A percentile compares a stretch with the other conserved stretches of the same genome.
Conservation (phyloP, 2,888 invertebrate species). For the Osmoderma eremita region DNA sequence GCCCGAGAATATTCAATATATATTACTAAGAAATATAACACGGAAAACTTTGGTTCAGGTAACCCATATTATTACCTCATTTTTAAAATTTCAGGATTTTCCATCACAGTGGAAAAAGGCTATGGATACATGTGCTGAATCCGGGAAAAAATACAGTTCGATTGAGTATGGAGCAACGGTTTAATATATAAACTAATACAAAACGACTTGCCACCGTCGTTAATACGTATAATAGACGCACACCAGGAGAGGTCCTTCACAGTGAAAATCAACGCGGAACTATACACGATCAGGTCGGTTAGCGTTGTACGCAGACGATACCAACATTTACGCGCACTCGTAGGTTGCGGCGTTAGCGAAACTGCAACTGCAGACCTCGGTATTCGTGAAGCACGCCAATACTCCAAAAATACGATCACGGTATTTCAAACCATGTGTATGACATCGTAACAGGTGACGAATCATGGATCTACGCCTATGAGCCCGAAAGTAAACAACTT, state of each 20-base stretch:
- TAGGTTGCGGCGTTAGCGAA: neutral
- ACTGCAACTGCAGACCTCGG: too few species aligned
- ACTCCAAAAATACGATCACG: too few species aligned
- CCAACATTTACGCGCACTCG: neutral
- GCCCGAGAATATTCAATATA: constrained; percentile 34
- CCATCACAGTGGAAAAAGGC: constrained; percentile 50
- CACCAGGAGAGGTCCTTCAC: constrained; percentile 50
- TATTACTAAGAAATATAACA: constrained; percentile 21
- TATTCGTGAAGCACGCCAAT: too few species aligned
- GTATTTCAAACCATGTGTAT: too few species aligned
- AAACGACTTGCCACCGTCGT: constrained; percentile 45
- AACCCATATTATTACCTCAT: constrained; percentile 25
- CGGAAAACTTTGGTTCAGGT: constrained; percentile 18
- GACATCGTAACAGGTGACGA: too few species aligned
- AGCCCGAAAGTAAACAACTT: too few species aligned
- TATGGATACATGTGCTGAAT: constrained; percentile 45
- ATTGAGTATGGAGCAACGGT: constrained; percentile 52
- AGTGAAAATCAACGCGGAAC: constrained; percentile 47
- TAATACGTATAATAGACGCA: constrained; percentile 47
- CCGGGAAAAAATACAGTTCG: too few species aligned
- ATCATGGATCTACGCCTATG: too few species aligned
- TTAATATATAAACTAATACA: constrained; percentile 49
- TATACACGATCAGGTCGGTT: constrained; percentile 30
- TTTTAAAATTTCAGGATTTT: constrained; percentile 42
- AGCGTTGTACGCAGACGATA: constrained; percentile 19